Evolutionary conservation across 2,888 invertebrate genomes (phyloP).

Genomic region (Cryptophagus acutangulus): DNA sequence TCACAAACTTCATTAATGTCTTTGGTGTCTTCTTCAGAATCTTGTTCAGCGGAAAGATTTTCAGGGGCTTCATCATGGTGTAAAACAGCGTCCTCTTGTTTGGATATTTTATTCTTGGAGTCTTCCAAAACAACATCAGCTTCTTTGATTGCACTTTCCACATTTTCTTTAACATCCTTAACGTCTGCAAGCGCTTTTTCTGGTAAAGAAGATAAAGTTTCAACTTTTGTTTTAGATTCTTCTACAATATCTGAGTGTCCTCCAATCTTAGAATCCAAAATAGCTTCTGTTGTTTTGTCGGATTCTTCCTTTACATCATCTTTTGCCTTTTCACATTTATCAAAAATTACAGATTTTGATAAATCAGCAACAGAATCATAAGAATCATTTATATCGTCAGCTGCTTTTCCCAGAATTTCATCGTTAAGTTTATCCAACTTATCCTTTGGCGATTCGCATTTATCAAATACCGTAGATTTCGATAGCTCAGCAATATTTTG

Average conservation of each 20-base stretch:
- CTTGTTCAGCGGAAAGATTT: neutral
- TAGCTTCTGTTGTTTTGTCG: no score
- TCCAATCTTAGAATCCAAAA: no score
- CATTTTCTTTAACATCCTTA: neutral
- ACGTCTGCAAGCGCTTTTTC: no score
- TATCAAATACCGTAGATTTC: conserved; percentile 8
- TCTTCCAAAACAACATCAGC: no score
- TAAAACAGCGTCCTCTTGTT: no score
- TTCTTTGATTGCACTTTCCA: no score
- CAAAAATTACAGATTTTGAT: conserved; percentile 13
- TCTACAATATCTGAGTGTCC: no score
- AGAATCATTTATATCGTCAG: conserved; percentile 5
- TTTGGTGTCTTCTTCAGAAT: conserved; percentile 1
- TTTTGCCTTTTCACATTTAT: conserved; percentile 24
- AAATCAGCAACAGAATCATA: conserved; percentile 2
- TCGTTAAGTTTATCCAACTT: conserved; percentile 6
- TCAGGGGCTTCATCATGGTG: no score
- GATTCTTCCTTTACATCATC: neutral
- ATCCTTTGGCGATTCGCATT: conserved; percentile 8
- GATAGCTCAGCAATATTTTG: conserved; percentile 14
- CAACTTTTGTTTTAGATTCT: no score
- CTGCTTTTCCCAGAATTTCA: conserved; percentile 10
- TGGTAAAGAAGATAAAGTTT: no score
- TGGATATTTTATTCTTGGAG: no score
- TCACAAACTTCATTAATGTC: no score